These are phyloP conservation scores for Trididemnum miniatum DNA, from an alignment of 23 tunicate species.

Conservation along the genomic window DNA sequence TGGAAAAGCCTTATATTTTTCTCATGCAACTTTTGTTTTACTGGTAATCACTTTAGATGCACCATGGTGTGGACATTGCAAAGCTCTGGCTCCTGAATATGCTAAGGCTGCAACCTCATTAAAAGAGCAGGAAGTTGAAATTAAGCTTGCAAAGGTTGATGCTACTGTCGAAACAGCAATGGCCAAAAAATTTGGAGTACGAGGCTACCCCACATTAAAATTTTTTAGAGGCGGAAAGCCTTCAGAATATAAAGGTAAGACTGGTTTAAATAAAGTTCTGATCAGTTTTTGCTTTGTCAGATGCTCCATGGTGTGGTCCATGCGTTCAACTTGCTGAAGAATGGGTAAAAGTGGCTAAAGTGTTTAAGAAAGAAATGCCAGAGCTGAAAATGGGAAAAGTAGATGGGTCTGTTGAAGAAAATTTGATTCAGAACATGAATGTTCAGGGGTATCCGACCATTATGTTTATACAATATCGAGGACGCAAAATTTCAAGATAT, in stretches of 20 bases:
- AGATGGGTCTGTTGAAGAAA: slow-evolving; percentile 56
- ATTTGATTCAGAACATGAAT: slow-evolving; percentile 38
- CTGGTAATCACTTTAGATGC: slow-evolving; percentile 98
- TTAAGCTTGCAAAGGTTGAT: slow-evolving; percentile 90
- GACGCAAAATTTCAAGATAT: slow-evolving; percentile 24
- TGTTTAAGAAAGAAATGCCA: slow-evolving; percentile 40
- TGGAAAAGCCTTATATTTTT: no score
- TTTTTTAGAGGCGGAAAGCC: slow-evolving; percentile 79
- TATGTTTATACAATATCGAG: slow-evolving; percentile 41
- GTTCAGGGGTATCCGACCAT: slow-evolving; percentile 84
- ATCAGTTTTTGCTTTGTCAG: slow-evolving; percentile 45
- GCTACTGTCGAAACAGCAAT: slow-evolving; percentile 74
- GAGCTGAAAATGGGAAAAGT: slow-evolving; percentile 65
- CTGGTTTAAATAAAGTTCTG: background rate
- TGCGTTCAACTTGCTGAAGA: slow-evolving; percentile 56
- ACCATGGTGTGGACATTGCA: slow-evolving; percentile 99
- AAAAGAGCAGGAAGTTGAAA: slow-evolving; percentile 19
- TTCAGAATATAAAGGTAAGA: slow-evolving; percentile 76
- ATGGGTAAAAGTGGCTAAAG: slow-evolving; percentile 52
- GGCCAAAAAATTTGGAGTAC: slow-evolving; percentile 71
- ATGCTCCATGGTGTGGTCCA: slow-evolving; percentile 87
- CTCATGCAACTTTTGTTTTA: no score
- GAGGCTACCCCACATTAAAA: slow-evolving; percentile 97
- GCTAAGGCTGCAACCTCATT: slow-evolving; percentile 79
- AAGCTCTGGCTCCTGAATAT: slow-evolving; percentile 98